phyloP scores from a whole-genome alignment of 2,113 vertebrate species.

The Menura novaehollandiae region DNA sequence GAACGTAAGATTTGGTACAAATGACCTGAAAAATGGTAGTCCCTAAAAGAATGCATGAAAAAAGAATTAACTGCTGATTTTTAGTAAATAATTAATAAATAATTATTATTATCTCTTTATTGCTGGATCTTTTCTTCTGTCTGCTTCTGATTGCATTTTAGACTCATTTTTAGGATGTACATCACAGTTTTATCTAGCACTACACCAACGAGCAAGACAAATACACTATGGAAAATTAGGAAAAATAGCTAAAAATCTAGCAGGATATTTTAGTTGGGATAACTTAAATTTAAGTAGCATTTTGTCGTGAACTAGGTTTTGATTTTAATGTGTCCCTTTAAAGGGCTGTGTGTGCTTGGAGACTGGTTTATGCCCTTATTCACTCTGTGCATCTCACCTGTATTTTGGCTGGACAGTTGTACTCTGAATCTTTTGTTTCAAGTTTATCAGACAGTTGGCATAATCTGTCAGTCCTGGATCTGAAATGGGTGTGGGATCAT shows the following conservation, averaged over 20 bases:
- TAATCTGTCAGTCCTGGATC: background rate
- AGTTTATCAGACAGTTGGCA: background rate
- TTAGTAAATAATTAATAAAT: background rate
- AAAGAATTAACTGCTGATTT: background rate
- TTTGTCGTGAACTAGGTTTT: background rate
- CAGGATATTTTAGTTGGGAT: background rate
- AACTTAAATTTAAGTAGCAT: background rate
- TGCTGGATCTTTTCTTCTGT: background rate
- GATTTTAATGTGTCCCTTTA: background rate
- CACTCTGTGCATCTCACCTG: fast-evolving
- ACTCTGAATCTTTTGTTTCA: background rate
- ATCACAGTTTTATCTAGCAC: background rate
- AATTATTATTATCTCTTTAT: background rate
- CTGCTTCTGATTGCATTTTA: background rate
- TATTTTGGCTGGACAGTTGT: background rate
- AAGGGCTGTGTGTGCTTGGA: fast-evolving
- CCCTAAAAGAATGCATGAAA: background rate
- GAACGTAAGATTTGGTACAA: background rate
- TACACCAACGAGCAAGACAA: background rate
- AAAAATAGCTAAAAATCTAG: background rate
- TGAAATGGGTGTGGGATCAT: background rate
- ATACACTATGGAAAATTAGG: background rate
- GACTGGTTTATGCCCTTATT: background rate
- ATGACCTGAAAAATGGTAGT: background rate
- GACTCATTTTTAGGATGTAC: background rate